A percentile compares a stretch with the other conserved stretches of the same genome.
Conservation (phyloP, 2,797 vertebrate genomes). For the Vireo griseus region DNA sequence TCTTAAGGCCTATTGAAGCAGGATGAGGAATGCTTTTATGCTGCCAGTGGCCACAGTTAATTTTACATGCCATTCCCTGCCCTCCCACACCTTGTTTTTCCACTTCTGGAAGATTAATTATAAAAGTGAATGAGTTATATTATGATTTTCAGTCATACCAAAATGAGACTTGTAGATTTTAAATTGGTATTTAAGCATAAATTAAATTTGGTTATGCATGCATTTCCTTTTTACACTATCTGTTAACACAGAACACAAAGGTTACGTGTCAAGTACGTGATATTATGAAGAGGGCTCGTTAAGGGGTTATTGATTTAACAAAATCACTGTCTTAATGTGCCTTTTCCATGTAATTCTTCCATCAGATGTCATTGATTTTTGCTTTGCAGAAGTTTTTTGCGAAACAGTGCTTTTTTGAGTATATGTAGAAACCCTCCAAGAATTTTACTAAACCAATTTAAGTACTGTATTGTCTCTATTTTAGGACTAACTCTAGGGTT, state of each 20-base stretch:
- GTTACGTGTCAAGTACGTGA: rapidly evolving
- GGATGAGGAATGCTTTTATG: background rate
- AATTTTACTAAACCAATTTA: background rate
- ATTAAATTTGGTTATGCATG: background rate
- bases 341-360: background rate
- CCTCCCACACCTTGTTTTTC: background rate
- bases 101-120: background rate
- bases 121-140: background rate
- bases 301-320: background rate
- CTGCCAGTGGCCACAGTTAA: background rate
- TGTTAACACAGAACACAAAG: background rate
- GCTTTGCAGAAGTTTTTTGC: background rate
- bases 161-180: background rate
- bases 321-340: background rate
- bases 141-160: background rate
- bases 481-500: background rate
- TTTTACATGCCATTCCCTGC: background rate
- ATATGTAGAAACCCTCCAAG: background rate
- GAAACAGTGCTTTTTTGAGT: background rate
- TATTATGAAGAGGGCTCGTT: background rate
- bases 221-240: background rate
- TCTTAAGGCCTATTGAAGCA: background rate
- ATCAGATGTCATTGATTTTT: background rate
- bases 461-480: background rate
- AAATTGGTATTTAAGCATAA: background rate